A percentile compares a stretch with the other conserved stretches of the same genome.
These are phyloP conservation scores for Aviceda subcristata DNA, from an alignment of 2,113 vertebrate genomes.

Conservation along the genomic window DNA sequence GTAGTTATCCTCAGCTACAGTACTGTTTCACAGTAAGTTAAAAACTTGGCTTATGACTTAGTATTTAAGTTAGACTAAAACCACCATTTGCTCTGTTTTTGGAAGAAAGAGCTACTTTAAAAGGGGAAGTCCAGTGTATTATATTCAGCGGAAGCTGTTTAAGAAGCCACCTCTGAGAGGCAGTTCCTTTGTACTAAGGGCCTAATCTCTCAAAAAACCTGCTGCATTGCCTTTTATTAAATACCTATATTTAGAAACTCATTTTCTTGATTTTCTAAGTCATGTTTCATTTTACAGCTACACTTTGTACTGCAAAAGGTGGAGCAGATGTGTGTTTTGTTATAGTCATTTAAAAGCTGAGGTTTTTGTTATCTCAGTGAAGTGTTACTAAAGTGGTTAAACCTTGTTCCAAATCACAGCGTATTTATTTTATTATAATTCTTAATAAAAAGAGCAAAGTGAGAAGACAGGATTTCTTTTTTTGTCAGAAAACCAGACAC, in stretches of 20 bases:
- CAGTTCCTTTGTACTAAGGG: conserved; percentile 1
- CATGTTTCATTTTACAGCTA: neutral
- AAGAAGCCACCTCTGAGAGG: conserved; percentile 5
- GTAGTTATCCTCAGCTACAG: neutral
- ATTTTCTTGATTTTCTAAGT: neutral
- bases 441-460: neutral
- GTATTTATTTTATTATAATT: neutral
- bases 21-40: neutral
- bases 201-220: neutral
- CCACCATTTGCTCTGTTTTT: neutral
- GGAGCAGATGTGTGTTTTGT: neutral
- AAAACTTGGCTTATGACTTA: neutral
- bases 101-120: neutral
- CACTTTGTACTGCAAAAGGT: neutral
- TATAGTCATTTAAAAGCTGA: neutral
- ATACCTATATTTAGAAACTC: neutral
- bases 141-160: conserved; percentile 17
- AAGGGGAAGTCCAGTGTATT: conserved; percentile 39
- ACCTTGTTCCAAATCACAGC: neutral
- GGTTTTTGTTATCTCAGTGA: neutral
- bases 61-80: neutral
- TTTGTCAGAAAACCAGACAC: neutral
- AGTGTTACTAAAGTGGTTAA: neutral
- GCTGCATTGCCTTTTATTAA: neutral
- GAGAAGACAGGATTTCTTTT: neutral